Conservation (phyloP, 2,888 invertebrate genomes). For the Amphiduros pacificus region DNA sequence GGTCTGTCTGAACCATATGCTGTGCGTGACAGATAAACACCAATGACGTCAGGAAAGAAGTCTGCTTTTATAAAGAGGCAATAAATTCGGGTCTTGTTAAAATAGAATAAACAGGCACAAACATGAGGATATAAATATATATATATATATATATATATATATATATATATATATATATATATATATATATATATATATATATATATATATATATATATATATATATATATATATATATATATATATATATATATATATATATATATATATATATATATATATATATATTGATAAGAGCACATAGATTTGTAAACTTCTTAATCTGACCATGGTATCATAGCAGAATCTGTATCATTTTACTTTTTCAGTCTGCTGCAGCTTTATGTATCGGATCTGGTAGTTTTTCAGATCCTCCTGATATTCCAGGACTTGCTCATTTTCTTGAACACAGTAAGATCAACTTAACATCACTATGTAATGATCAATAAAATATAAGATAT, state of each 20-base stretch:
- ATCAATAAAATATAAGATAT: neutral
- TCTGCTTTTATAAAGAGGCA: no score
- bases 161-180: no score
- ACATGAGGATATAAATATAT: no score
- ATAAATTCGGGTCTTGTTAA: no score
- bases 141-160: no score
- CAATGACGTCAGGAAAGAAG: no score
- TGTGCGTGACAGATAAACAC: no score
- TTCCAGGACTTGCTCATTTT: constrained; percentile 57
- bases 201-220: no score
- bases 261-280: constrained; percentile 26
- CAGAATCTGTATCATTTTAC: neutral
- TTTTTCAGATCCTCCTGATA: constrained; percentile 53
- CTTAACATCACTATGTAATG: neutral
- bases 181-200: no score
- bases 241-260: constrained; percentile 30
- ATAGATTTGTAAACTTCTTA: neutral
- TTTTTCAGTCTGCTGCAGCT: constrained; percentile 49
- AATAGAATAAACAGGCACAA: no score
- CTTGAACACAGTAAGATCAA: constrained; percentile 57
- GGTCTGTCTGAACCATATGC: no score
- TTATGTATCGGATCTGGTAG: constrained; percentile 52
- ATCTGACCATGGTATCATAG: neutral
- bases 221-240: constrained; percentile 11
- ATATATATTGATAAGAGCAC: no score